Evolutionary conservation across 1,140 invertebrate genomes (phyloP).

Genomic region (Euwallacea similis): DNA sequence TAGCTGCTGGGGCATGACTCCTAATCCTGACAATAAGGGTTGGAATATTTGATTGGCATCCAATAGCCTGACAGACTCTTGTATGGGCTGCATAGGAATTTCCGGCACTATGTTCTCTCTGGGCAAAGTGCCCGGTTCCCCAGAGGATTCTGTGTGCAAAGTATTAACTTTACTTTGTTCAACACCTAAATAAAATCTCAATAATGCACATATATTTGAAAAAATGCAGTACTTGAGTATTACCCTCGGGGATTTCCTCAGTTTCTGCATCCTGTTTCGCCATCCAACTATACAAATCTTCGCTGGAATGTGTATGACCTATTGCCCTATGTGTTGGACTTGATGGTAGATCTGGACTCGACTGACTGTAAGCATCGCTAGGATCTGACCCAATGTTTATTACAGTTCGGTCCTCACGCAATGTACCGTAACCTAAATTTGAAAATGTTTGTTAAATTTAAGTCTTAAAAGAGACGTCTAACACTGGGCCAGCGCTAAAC

Average conservation of each 20-base stretch:
- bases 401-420: slow-evolving; percentile 67
- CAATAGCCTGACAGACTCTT: slow-evolving; percentile 78
- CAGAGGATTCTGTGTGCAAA: slow-evolving; percentile 60
- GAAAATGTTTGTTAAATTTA: not conserved
- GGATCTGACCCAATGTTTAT: slow-evolving; percentile 61
- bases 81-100: slow-evolving; percentile 71
- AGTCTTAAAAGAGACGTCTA: too few species aligned
- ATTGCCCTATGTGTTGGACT: slow-evolving; percentile 54
- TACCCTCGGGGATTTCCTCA: slow-evolving; percentile 39
- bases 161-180: slow-evolving; percentile 65
- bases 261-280: slow-evolving; percentile 75
- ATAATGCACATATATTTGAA: not conserved
- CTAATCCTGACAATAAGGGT: slow-evolving; percentile 79
- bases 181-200: slow-evolving; percentile 41
- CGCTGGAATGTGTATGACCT: slow-evolving; percentile 61
- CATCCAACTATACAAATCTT: slow-evolving; percentile 95
- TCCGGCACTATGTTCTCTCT: slow-evolving; percentile 54
- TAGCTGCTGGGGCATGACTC: slow-evolving; percentile 86
- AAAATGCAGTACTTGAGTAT: slow-evolving; percentile 1
- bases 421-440: slow-evolving; percentile 67
- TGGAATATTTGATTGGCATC: slow-evolving; percentile 94
- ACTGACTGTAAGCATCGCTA: slow-evolving; percentile 57
- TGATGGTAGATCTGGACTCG: slow-evolving; percentile 53
- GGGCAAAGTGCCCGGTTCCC: slow-evolving; percentile 47
- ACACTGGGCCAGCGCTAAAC: too few species aligned